phyloP scores from a whole-genome alignment of 2,797 vertebrate species.

The Typhlichthys subterraneus region DNA sequence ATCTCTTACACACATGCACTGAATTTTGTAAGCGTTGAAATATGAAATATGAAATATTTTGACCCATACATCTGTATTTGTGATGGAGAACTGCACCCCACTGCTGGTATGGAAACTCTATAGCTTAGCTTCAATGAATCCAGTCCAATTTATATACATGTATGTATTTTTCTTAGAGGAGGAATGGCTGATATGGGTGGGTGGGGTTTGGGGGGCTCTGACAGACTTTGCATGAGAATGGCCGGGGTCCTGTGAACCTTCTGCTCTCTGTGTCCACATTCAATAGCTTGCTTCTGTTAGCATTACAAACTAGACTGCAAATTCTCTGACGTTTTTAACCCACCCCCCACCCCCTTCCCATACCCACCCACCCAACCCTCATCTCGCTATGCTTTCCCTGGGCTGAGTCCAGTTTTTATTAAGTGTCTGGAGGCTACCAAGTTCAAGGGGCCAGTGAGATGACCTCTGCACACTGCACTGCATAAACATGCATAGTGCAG shows the following conservation, averaged over 20 bases:
- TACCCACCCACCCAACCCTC: background rate
- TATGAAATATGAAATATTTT: too few species aligned
- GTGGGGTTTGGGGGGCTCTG: conserved; percentile 38
- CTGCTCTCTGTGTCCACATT: conserved; percentile 79
- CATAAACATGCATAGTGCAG: conserved; percentile 7
- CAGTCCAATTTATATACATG: conserved; percentile 58
- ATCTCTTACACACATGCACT: background rate
- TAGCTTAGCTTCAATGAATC: conserved; percentile 21
- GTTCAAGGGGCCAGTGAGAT: conserved; percentile 51
- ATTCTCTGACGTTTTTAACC: conserved; percentile 61
- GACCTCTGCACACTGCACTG: background rate
- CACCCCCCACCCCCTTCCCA: background rate
- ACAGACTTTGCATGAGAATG: conserved; percentile 86
- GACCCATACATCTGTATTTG: background rate
- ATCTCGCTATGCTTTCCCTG: conserved; percentile 21
- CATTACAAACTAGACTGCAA: conserved; percentile 79
- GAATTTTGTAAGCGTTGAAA: too few species aligned
- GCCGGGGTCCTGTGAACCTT: conserved; percentile 86
- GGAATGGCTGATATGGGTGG: conserved; percentile 17
- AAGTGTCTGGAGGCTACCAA: conserved; percentile 48
- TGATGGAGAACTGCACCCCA: conserved; percentile 2
- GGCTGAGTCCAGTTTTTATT: conserved; percentile 37
- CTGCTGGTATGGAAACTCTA: conserved; percentile 13
- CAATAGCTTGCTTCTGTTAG: conserved; percentile 75
- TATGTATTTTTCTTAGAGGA: conserved; percentile 51